Percentiles rank a stretch among this genome's conserved stretches.
Conservation (phyloP, 2,797 vertebrate genomes). For the Anniella stebbinsi region DNA sequence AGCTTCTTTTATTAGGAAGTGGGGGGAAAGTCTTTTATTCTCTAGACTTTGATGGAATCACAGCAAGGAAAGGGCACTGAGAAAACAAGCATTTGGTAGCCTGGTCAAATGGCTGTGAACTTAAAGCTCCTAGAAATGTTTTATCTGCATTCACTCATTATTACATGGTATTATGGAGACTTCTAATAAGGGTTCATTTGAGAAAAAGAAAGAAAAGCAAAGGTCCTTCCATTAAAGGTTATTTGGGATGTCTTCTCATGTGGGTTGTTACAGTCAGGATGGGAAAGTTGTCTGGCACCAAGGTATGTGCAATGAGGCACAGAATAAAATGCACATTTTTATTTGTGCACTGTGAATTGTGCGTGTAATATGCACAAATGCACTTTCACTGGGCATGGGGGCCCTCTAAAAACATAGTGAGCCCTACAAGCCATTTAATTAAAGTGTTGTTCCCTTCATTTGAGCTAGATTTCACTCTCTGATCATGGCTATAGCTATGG, state of each 20-base stretch:
- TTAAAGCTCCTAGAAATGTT: conserved; percentile 62
- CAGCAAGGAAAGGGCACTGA: conserved; percentile 64
- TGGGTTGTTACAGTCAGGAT: background rate
- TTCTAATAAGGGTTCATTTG: conserved; percentile 53
- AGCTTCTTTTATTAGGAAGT: conserved; percentile 68
- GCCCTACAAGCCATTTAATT: background rate
- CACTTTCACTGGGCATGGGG: background rate
- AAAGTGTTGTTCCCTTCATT: background rate
- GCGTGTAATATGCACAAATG: background rate
- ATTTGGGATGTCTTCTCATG: conserved; percentile 21
- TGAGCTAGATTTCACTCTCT: background rate
- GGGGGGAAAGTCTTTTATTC: conserved; percentile 56
- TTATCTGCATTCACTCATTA: conserved; percentile 29
- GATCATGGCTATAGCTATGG: background rate
- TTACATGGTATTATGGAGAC: conserved; percentile 51
- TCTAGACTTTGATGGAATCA: conserved; percentile 64
- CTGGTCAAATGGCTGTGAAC: conserved; percentile 55
- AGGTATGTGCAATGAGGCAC: background rate
- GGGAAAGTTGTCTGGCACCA: background rate
- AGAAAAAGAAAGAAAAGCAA: conserved; percentile 32
- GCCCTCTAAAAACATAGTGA: background rate
- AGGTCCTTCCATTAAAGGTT: conserved; percentile 33
- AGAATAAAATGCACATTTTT: background rate
- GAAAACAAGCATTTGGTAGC: conserved; percentile 70
- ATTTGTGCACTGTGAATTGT: background rate